Conservation (phyloP, 2,113 vertebrate genomes). For the Grammomys surdaster region DNA sequence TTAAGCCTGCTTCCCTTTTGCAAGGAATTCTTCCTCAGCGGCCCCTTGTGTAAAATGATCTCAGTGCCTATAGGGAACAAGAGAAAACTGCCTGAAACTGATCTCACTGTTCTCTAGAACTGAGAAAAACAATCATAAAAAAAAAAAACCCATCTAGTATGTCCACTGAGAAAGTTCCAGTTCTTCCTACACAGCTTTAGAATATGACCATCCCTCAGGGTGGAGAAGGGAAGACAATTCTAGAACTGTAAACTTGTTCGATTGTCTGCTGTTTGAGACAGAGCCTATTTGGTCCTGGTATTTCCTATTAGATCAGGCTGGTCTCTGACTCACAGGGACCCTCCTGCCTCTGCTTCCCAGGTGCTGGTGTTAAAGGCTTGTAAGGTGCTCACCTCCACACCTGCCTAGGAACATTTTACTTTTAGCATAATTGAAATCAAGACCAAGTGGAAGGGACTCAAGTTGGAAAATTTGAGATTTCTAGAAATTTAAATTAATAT, state of each 20-base stretch:
- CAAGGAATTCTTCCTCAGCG: constrained; percentile 80
- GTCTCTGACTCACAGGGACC: background rate
- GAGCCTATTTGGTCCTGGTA: background rate
- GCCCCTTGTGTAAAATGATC: constrained; percentile 59
- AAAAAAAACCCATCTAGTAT: background rate
- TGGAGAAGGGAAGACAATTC: background rate
- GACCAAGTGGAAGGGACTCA: constrained; percentile 81
- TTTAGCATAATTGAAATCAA: constrained; percentile 80
- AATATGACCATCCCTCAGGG: background rate
- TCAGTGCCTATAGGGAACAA: constrained; percentile 72
- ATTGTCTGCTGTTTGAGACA: background rate
- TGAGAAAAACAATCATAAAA: background rate
- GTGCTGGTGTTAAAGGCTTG: background rate
- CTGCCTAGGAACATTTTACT: constrained; percentile 12
- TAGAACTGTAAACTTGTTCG: constrained; percentile 1
- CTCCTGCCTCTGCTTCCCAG: background rate
- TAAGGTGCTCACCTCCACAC: background rate
- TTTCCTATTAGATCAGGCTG: background rate
- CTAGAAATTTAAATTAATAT: constrained; percentile 85
- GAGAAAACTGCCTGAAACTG: constrained; percentile 61
- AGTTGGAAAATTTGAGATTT: constrained; percentile 80
- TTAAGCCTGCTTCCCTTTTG: constrained; percentile 74
- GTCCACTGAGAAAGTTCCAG: constrained; percentile 52
- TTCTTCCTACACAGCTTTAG: background rate
- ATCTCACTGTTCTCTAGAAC: constrained; percentile 51